Evolutionary conservation across 2,113 vertebrate genomes (phyloP), one percentile per base, ranked within the genome.

Genomic region (Trinectes maculatus): DNA sequence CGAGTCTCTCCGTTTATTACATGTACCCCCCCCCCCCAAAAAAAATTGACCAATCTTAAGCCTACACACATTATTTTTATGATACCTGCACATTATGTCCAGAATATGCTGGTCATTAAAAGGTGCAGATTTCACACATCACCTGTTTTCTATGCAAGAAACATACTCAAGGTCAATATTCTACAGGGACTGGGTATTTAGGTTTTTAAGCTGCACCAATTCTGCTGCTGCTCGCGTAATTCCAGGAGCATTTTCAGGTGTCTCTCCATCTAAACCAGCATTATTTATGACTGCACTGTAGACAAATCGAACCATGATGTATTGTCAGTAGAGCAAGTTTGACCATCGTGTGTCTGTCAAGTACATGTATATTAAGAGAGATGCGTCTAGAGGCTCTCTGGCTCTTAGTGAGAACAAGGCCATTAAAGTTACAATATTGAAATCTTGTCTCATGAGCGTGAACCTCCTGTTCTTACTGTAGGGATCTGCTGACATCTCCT

Each of bases 401-500:
- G 46, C 16, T 25, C 24, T 55, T 18, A 22, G 40, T 16, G n/a
- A 37, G 24, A 9, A 43, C 24, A 15, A 55, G 22, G 22, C 28
- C 53, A 15, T 79, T 58, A 28, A n/a, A 24, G 29, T 52, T 24
- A 46, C 15, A 7, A 28, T 58, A 11, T 61, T n/a, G 44, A 39
- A 53, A 39, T 53, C 22, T 22, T 5, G 53, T 46, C 54, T 57
- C n/a, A 52, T 49, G 21, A 36, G 10, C 25, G 18, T 6, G 8
- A 6, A 4, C 12, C n/a, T 21, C 7, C 3, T 53, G 12, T 63
- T 31, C 31, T 47, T 39, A 55, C 36, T 71, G 37, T 40, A 54
- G 71, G 61, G 52, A 59, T 85, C 34, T 91, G 82, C 83, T 87
- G 89, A 72, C 89, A 86, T 83, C 89, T 91, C 40, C 80, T 89